A percentile compares a stretch with the other conserved stretches of the same genome.
These are phyloP conservation scores for Cerastis leucographa DNA, from an alignment of 2,888 invertebrate species.

Conservation along the genomic window DNA sequence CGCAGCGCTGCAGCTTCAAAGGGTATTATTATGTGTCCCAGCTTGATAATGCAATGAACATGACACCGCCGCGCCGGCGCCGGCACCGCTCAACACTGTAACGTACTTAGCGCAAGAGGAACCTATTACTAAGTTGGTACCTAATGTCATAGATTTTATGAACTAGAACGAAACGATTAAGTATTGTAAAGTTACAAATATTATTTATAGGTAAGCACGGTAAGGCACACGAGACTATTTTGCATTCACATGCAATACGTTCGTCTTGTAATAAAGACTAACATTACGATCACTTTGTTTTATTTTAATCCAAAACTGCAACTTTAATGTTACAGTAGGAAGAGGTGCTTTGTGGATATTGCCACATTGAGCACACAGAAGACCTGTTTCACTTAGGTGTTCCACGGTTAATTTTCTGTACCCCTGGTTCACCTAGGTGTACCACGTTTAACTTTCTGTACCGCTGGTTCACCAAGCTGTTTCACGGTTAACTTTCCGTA, in stretches of 20 bases:
- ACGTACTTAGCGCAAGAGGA: slow-evolving; percentile 42
- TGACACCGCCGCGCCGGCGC: slow-evolving; percentile 11
- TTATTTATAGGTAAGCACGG: slow-evolving; percentile 68
- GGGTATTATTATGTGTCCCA: background rate
- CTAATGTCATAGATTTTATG: slow-evolving; percentile 53
- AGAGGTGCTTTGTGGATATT: background rate
- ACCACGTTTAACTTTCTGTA: too few species aligned
- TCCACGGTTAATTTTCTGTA: too few species aligned
- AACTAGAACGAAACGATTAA: slow-evolving; percentile 62
- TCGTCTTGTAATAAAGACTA: slow-evolving; percentile 69
- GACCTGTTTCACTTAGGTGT: too few species aligned
- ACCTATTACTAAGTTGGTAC: slow-evolving; percentile 50
- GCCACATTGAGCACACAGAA: background rate
- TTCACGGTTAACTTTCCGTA: too few species aligned
- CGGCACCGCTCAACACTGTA: slow-evolving; percentile 33
- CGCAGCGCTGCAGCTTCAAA: background rate
- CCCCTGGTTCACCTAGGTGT: too few species aligned
- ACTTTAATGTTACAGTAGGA: background rate
- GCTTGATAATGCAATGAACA: background rate
- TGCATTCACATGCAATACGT: slow-evolving; percentile 66
- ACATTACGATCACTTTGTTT: slow-evolving; percentile 56
- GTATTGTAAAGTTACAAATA: slow-evolving; percentile 62
- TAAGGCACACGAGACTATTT: slow-evolving; percentile 70
- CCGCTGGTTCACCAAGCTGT: too few species aligned
- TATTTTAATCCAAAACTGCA: slow-evolving; percentile 27